These are phyloP conservation scores for Deilephila porcellus DNA, from an alignment of 2,888 invertebrate genomes.

Conservation along the genomic window DNA sequence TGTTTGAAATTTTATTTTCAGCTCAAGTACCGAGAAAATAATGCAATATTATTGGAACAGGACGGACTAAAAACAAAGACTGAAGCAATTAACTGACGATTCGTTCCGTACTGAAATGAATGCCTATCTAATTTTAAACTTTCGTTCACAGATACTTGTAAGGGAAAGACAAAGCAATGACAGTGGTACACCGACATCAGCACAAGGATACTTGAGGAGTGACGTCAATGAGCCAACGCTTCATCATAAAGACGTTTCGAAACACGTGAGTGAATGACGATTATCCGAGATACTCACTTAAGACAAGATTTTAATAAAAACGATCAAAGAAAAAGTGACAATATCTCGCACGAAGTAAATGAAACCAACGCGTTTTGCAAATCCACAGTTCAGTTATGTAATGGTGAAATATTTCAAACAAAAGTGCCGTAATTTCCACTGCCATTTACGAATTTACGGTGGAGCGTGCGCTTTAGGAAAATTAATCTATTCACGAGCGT, in stretches of 20 bases:
- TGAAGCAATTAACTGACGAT: background rate
- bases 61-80: conserved; percentile 3
- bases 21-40: background rate
- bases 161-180: conserved; percentile 41
- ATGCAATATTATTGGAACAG: background rate
- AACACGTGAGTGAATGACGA: background rate
- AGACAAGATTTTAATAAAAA: conserved; percentile 15
- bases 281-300: background rate
- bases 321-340: conserved; percentile 7
- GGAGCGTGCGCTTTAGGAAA: conserved; percentile 10
- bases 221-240: conserved; percentile 32
- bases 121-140: conserved; percentile 15
- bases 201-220: conserved; percentile 30
- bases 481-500: conserved; percentile 1
- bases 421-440: conserved; percentile 24
- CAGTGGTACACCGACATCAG: conserved; percentile 43
- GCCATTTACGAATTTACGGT: conserved; percentile 17
- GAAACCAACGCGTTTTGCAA: background rate
- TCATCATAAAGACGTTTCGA: conserved; percentile 44
- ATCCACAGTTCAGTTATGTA: background rate
- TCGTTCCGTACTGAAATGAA: background rate
- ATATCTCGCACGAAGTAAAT: conserved; percentile 2
- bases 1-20: too few relatives aligned
- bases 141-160: conserved; percentile 9
- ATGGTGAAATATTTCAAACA: conserved; percentile 9